A percentile compares a stretch with the other conserved stretches of the same genome.
Evolutionary conservation across 2,113 vertebrate genomes (phyloP).

Genomic region (Syngnathus scovelli): DNA sequence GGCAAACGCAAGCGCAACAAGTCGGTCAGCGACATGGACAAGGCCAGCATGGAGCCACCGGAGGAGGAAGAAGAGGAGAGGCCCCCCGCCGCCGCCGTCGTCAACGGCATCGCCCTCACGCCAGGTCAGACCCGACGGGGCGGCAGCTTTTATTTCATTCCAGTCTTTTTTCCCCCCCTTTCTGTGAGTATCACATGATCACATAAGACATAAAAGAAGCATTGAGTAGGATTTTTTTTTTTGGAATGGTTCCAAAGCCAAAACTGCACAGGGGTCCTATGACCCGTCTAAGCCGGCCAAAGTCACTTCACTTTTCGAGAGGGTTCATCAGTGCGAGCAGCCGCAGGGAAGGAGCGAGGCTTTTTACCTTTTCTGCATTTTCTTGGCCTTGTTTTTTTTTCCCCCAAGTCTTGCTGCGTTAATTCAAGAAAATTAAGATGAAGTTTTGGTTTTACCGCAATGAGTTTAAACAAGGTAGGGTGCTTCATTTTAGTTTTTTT

Average conservation of each 20-base stretch:
- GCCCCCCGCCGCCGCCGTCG: conserved; percentile 85
- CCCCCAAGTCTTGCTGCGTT: not conserved
- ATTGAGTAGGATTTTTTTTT: conserved; percentile 30
- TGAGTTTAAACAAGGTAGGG: conserved; percentile 51
- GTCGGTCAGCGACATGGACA: conserved; percentile 98
- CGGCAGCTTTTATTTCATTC: not conserved
- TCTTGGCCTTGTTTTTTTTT: not conserved
- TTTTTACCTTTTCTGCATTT: not conserved
- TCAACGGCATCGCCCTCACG: conserved; percentile 82
- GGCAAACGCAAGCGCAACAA: conserved; percentile 96
- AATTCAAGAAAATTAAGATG: conserved; percentile 24
- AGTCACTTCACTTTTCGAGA: conserved; percentile 7
- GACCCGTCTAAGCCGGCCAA: conserved; percentile 38
- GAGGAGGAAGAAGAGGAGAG: conserved; percentile 95
- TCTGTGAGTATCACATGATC: conserved; percentile 38
- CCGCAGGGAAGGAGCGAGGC: not conserved
- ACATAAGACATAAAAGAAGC: conserved; percentile 54
- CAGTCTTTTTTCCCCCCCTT: not conserved
- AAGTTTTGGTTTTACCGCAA: conserved; percentile 43
- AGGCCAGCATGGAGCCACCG: conserved; percentile 86
- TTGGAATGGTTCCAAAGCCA: conserved; percentile 30
- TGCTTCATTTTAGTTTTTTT: not conserved
- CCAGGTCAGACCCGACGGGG: conserved; percentile 77
- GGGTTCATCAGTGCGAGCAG: not conserved
- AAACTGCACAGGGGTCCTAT: conserved; percentile 49